Evolutionary conservation across 2,797 vertebrate genomes (phyloP).

Genomic region (Protonibea diacanthus): DNA sequence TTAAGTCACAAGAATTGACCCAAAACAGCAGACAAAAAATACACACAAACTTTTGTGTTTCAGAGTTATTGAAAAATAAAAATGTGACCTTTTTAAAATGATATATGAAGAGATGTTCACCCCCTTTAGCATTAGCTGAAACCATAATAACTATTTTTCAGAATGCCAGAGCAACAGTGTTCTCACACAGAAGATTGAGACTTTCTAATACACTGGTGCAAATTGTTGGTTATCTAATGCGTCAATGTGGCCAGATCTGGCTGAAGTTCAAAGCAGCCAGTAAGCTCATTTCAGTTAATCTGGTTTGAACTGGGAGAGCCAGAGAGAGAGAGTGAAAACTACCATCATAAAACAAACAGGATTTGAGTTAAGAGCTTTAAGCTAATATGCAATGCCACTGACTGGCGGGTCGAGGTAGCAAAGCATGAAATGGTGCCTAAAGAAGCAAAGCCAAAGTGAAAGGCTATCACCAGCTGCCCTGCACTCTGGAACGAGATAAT

Average conservation of each 20-base stretch:
- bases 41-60: neutral
- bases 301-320: constrained; percentile 47
- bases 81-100: constrained; percentile 14
- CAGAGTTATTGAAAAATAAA: neutral
- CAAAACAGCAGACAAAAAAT: neutral
- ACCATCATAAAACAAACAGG: constrained; percentile 67
- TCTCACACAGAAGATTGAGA: constrained; percentile 20
- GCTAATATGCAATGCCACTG: constrained; percentile 44
- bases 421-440: constrained; percentile 34
- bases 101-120: neutral
- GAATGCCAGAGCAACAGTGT: neutral
- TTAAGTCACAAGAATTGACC: neutral
- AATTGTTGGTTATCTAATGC: constrained; percentile 49
- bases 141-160: neutral
- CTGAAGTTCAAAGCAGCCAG: constrained; percentile 63
- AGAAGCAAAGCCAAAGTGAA: constrained; percentile 28
- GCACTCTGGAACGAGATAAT: constrained; percentile 45
- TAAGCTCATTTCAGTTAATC: constrained; percentile 70
- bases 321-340: constrained; percentile 35
- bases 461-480: constrained; percentile 25
- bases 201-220: constrained; percentile 39
- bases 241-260: constrained; percentile 47
- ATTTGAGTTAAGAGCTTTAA: constrained; percentile 65
- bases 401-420: constrained; percentile 25
- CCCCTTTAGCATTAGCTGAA: neutral